Evolutionary conservation across 2,113 vertebrate species (phyloP).

Genomic region (Psephotus haematonotus): DNA sequence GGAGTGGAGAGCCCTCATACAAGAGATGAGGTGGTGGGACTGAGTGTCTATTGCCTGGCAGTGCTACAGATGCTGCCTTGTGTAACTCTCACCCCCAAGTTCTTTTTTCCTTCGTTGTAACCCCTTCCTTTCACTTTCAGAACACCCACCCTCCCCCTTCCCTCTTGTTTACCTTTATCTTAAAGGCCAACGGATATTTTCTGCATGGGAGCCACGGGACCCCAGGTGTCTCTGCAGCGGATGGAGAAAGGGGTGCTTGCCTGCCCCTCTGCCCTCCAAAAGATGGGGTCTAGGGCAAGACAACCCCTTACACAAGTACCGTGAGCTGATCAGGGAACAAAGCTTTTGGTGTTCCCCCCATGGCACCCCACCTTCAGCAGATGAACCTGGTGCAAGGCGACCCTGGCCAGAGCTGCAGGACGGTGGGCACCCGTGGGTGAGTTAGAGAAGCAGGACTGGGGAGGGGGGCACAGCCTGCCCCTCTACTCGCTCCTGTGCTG

Average conservation of each 20-base stretch:
- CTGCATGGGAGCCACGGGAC: neutral
- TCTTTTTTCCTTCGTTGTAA: neutral
- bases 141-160: neutral
- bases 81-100: accelerated
- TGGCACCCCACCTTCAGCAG: neutral
- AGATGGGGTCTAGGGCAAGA: neutral
- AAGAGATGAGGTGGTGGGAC: neutral
- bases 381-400: accelerated
- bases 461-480: accelerated
- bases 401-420: neutral
- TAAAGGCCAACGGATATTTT: neutral
- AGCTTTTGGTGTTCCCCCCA: accelerated
- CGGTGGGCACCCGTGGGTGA: accelerated
- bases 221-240: neutral
- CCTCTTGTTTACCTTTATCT: neutral
- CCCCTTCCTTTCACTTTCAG: neutral
- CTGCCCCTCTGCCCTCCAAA: neutral
- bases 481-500: neutral
- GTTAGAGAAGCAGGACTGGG: too few relatives aligned
- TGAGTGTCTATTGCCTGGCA: neutral
- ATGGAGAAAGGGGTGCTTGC: accelerated
- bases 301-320: neutral
- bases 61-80: neutral
- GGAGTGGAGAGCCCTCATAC: neutral
- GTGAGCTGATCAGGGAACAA: neutral